phyloP scores from a whole-genome alignment of 2,797 vertebrate species.

The Meriones psammophilus region DNA sequence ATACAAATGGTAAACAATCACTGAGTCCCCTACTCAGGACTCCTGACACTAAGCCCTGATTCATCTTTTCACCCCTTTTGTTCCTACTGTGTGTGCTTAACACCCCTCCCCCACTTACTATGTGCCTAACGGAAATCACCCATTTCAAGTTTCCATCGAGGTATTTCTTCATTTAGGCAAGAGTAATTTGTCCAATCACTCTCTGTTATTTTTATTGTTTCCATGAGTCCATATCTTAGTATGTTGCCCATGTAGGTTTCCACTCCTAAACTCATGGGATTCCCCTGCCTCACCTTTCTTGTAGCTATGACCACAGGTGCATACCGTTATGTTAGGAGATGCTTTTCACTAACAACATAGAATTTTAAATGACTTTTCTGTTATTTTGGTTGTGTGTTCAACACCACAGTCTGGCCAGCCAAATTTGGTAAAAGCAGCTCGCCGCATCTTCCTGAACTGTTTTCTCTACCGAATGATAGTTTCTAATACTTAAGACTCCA shows the following conservation, averaged over 20 bases:
- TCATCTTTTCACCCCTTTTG: neutral
- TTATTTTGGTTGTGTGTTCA: neutral
- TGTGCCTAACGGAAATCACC: neutral
- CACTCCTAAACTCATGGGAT: neutral
- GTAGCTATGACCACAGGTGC: neutral
- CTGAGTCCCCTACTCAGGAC: neutral
- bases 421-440: neutral
- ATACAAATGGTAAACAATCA: neutral
- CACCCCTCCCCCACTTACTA: fast-evolving
- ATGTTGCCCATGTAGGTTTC: neutral
- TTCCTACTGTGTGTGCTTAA: neutral
- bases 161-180: neutral
- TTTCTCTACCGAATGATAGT: neutral
- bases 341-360: neutral
- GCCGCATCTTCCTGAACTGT: neutral
- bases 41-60: neutral
- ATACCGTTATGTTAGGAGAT: neutral
- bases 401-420: neutral
- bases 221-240: neutral
- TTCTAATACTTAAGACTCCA: neutral
- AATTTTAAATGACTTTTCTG: neutral
- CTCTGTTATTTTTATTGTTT: neutral
- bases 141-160: neutral
- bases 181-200: neutral
- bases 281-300: neutral